These are phyloP conservation scores for Hydriomena furcata DNA, from an alignment of 2,888 invertebrate species.

Conservation along the genomic window DNA sequence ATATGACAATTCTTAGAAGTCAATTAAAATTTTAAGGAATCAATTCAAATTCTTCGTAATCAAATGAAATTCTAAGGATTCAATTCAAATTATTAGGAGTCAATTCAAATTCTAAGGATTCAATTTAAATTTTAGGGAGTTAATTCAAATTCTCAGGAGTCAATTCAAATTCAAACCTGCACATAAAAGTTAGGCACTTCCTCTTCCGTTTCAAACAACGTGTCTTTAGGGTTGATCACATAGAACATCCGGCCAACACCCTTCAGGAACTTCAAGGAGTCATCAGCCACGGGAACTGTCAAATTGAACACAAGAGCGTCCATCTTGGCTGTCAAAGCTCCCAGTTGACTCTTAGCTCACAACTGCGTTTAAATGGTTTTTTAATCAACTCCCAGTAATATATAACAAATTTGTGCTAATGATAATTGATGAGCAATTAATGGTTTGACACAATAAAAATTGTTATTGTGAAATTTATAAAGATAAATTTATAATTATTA, in stretches of 20 bases:
- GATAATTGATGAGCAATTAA: too few species aligned
- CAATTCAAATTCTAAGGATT: too few species aligned
- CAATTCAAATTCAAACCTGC: conserved; percentile 78
- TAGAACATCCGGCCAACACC: conserved; percentile 85
- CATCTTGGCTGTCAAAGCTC: background rate
- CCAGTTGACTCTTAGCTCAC: background rate
- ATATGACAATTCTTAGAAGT: too few species aligned
- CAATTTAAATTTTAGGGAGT: too few species aligned
- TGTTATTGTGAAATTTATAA: too few species aligned
- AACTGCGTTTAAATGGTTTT: background rate
- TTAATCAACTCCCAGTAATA: background rate
- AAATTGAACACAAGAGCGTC: conserved; percentile 6
- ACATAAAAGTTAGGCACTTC: conserved; percentile 87
- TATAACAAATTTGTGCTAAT: background rate
- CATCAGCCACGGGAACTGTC: conserved; percentile 8
- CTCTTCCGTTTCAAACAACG: conserved; percentile 79
- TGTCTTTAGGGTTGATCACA: conserved; percentile 84
- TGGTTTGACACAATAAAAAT: too few species aligned
- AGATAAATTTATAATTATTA: too few species aligned
- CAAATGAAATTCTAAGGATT: too few species aligned
- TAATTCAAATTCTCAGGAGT: too few species aligned
- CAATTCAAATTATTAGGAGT: too few species aligned
- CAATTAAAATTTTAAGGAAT: too few species aligned
- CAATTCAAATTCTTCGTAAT: too few species aligned
- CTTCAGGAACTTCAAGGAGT: conserved; percentile 46